Percentiles rank a stretch among this genome's conserved stretches.
Evolutionary conservation across 1,140 invertebrate genomes (phyloP).

Genomic region (Bradynema listronoti): DNA sequence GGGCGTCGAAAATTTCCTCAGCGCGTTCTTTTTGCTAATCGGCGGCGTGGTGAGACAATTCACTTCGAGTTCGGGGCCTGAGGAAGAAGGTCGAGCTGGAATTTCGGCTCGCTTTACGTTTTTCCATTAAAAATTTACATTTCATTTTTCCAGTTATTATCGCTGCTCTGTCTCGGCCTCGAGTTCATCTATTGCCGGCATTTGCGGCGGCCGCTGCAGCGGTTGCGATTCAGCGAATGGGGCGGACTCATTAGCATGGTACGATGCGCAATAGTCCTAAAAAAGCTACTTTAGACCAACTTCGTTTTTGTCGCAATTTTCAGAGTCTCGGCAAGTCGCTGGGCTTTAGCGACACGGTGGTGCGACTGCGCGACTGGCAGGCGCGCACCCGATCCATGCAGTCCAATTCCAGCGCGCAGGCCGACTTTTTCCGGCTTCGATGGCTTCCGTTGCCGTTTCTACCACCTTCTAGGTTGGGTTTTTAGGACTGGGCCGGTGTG

Average conservation of each 20-base stretch:
- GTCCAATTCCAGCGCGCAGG: no score
- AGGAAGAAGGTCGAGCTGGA: neutral
- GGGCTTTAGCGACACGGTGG: conserved; percentile 48
- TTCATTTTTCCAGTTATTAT: conserved; percentile 64
- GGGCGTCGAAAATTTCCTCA: conserved; percentile 90
- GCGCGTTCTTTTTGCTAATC: conserved; percentile 87
- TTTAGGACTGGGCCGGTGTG: no score
- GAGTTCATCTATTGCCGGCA: conserved; percentile 92
- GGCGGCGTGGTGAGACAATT: conserved; percentile 68
- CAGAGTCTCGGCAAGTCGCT: conserved; percentile 53
- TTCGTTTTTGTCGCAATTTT: conserved; percentile 11
- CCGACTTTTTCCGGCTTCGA: no score
- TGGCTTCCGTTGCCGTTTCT: no score
- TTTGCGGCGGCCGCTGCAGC: conserved; percentile 73
- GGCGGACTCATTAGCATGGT: conserved; percentile 81
- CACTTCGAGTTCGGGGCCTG: neutral
- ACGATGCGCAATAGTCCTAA: neutral
- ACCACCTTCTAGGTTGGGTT: no score
- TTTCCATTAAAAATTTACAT: conserved; percentile 2
- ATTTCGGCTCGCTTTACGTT: neutral
- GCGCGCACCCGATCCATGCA: neutral
- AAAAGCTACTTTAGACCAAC: neutral
- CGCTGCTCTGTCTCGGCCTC: conserved; percentile 73
- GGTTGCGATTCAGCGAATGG: conserved; percentile 72
- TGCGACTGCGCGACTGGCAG: conserved; percentile 45